Percentiles rank a stretch among this genome's conserved stretches.
These are phyloP conservation scores for Caenorhabditis wallacei DNA, from an alignment of 2,888 invertebrate genomes.

Conservation along the genomic window DNA sequence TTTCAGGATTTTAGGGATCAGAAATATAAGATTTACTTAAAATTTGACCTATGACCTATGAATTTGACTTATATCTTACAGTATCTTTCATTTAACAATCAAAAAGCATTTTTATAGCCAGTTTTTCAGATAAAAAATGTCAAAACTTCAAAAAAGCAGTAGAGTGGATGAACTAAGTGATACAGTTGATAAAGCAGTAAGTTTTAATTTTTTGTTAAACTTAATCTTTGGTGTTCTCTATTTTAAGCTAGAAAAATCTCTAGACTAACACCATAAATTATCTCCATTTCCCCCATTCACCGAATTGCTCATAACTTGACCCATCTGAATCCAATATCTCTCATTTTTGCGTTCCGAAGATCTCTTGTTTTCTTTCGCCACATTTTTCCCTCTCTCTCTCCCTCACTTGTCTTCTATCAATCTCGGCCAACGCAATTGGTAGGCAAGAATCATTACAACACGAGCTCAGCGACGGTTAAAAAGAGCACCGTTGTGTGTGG, in stretches of 20 bases:
- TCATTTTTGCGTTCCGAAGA: constrained; percentile 21
- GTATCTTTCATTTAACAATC: no score
- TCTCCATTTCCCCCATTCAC: constrained; percentile 15
- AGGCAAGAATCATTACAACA: constrained; percentile 52
- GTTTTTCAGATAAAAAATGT: constrained; percentile 34
- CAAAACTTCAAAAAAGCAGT: constrained; percentile 51
- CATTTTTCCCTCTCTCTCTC: constrained; percentile 4
- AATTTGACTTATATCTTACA: no score
- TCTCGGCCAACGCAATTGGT: constrained; percentile 61
- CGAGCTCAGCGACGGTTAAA: constrained; percentile 17
- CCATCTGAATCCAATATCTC: constrained; percentile 36
- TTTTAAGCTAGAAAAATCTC: background rate
- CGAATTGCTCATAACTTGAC: constrained; percentile 44
- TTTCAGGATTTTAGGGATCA: no score
- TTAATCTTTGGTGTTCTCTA: background rate
- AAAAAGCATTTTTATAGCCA: no score
- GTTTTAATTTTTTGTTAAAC: constrained; percentile 13
- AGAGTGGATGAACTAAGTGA: constrained; percentile 51
- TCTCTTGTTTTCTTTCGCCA: constrained; percentile 14
- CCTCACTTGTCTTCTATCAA: constrained; percentile 13
- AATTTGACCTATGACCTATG: no score
- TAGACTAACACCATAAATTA: constrained; percentile 7
- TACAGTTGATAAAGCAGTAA: constrained; percentile 58
- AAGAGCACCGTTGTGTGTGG: constrained; percentile 36
- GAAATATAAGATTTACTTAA: no score